phyloP scores from a whole-genome alignment of 2,888 invertebrate species.

The Plutella xylostella region DNA sequence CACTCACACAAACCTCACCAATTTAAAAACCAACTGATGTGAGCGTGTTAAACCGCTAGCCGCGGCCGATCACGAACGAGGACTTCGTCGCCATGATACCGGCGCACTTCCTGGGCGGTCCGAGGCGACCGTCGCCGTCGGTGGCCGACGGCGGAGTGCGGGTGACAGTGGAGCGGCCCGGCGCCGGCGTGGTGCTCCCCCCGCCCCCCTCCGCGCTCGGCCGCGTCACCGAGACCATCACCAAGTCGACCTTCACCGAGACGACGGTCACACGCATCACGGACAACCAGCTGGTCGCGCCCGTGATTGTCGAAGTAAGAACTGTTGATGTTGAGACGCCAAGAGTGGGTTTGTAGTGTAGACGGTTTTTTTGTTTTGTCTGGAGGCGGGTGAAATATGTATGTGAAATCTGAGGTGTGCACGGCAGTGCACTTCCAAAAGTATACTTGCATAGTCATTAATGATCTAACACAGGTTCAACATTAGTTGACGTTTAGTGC shows the following conservation, averaged over 20 bases:
- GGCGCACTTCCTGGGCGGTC: slow-evolving; percentile 81
- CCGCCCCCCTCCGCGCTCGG: slow-evolving; percentile 88
- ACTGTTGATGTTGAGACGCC: too few relatives aligned
- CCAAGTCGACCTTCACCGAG: slow-evolving; percentile 95
- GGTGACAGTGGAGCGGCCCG: slow-evolving; percentile 84
- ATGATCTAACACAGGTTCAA: too few relatives aligned
- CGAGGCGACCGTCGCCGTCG: slow-evolving; percentile 39
- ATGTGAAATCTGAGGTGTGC: too few relatives aligned
- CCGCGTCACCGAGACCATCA: slow-evolving; percentile 93
- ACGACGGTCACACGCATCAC: slow-evolving; percentile 94
- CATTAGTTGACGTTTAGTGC: too few relatives aligned
- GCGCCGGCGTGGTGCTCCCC: slow-evolving; percentile 77
- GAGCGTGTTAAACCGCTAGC: slow-evolving; percentile 58
- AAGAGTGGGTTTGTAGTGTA: background rate
- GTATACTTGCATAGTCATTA: too few relatives aligned
- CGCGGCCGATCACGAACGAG: slow-evolving; percentile 91
- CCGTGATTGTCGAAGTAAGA: slow-evolving; percentile 89
- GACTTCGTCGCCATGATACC: slow-evolving; percentile 97
- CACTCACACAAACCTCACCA: background rate
- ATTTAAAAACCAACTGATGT: slow-evolving; percentile 33
- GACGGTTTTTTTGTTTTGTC: too few relatives aligned
- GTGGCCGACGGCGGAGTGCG: slow-evolving; percentile 72
- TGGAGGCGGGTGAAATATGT: too few relatives aligned
- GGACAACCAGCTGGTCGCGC: slow-evolving; percentile 88
- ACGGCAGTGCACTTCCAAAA: too few relatives aligned